Percentiles rank a stretch among this genome's conserved stretches.
Evolutionary conservation across 2,797 vertebrate species (phyloP).

Genomic region (Sebastes reedi): DNA sequence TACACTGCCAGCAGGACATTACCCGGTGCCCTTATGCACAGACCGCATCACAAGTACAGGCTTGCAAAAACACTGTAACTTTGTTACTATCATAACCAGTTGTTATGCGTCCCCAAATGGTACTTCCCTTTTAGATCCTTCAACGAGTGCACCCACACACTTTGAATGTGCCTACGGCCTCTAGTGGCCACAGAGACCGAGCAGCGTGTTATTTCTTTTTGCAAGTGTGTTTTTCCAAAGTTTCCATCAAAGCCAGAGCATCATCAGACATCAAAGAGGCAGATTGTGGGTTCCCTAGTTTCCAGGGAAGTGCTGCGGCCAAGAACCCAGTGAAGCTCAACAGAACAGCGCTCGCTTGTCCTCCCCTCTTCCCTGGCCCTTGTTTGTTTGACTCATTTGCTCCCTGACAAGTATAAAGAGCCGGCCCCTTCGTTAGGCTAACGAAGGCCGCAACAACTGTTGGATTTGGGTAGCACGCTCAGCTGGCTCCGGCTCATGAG

Average conservation of each 20-base stretch:
- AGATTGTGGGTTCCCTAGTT: constrained; percentile 81
- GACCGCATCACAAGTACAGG: constrained; percentile 60
- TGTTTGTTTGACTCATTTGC: constrained; percentile 83
- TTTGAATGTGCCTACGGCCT: constrained; percentile 71
- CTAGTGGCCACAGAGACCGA: constrained; percentile 68
- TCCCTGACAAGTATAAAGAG: constrained; percentile 81
- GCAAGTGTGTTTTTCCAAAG: constrained; percentile 70
- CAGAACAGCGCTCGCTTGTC: constrained; percentile 77
- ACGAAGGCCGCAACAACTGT: constrained; percentile 81
- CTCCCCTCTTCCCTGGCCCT: constrained; percentile 74
- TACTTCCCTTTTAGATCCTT: constrained; percentile 60
- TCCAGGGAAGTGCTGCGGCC: constrained; percentile 73
- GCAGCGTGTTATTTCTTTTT: constrained; percentile 69
- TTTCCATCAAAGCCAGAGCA: constrained; percentile 77
- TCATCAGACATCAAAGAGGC: constrained; percentile 78
- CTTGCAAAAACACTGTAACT: constrained; percentile 69
- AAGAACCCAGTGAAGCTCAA: constrained; percentile 78
- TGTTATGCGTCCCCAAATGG: constrained; percentile 67
- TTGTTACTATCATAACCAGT: constrained; percentile 71
- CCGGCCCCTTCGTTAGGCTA: constrained; percentile 81
- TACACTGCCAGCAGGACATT: constrained; percentile 43
- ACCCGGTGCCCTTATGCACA: constrained; percentile 43
- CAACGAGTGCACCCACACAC: constrained; percentile 60
- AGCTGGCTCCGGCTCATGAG: constrained; percentile 71
- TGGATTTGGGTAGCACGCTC: constrained; percentile 77